Conservation (phyloP, 2,797 vertebrate genomes). For the Anas capensis region DNA sequence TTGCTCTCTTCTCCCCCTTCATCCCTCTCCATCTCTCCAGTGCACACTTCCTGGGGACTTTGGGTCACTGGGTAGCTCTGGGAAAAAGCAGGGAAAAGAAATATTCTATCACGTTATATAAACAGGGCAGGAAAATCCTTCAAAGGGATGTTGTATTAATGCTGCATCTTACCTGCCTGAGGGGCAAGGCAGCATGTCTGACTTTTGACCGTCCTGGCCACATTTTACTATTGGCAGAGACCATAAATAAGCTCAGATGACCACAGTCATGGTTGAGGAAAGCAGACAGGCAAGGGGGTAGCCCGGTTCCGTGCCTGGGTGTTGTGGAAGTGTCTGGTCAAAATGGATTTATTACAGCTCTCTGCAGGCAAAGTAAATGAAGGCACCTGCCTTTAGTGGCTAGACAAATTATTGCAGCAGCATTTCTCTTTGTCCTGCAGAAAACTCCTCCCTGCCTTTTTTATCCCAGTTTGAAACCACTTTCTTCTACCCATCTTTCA, state of each 20-base stretch:
- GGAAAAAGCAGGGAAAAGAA: neutral
- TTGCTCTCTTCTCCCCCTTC: neutral
- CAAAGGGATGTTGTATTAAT: neutral
- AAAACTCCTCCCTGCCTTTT: neutral
- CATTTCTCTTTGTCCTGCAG: neutral
- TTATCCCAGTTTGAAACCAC: neutral
- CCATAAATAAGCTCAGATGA: neutral
- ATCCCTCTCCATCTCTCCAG: neutral
- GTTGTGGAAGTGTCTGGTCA: neutral
- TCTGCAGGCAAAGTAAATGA: neutral
- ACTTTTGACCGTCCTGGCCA: neutral
- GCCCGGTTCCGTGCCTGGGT: neutral
- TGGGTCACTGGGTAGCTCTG: neutral
- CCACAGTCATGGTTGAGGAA: neutral
- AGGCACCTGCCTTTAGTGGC: neutral
- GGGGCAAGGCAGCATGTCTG: neutral
- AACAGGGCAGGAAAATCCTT: neutral
- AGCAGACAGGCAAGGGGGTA: neutral
- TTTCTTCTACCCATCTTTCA: neutral
- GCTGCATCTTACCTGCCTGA: neutral
- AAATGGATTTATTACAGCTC: neutral
- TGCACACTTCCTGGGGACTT: neutral
- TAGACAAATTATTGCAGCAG: neutral
- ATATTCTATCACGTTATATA: neutral
- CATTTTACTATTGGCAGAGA: neutral